Conservation (phyloP, 2,113 vertebrate genomes). For the Rattus norvegicus region DNA sequence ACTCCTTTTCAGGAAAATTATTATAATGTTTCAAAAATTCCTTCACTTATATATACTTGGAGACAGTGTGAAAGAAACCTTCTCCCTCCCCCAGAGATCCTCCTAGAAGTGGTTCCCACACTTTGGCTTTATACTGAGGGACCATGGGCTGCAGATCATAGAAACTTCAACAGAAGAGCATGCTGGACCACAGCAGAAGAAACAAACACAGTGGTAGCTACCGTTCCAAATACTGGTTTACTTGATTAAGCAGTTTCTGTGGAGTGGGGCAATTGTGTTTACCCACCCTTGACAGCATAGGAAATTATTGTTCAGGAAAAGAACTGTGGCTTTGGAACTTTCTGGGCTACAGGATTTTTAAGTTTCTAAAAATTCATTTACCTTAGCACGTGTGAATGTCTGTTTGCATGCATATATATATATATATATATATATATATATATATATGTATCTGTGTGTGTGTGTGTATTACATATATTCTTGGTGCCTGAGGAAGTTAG, state of each 20-base stretch:
- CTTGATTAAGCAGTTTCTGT: background rate
- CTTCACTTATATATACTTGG: background rate
- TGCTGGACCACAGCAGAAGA: background rate
- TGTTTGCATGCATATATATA: background rate
- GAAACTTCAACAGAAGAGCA: background rate
- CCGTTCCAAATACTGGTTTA: background rate
- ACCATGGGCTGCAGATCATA: background rate
- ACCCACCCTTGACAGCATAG: background rate
- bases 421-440: background rate
- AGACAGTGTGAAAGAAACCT: background rate
- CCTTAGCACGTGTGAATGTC: too few species aligned
- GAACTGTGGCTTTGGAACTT: background rate
- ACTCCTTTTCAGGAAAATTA: background rate
- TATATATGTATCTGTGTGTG: too few species aligned
- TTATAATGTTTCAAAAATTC: background rate
- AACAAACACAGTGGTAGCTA: background rate
- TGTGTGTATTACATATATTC: background rate
- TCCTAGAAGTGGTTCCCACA: background rate
- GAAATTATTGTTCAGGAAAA: background rate
- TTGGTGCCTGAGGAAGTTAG: background rate
- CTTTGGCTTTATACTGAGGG: background rate
- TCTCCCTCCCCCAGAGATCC: background rate
- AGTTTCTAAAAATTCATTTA: background rate
- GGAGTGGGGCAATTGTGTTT: background rate
- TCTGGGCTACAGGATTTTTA: background rate